Evolutionary conservation across 2,888 invertebrate species (phyloP), one percentile per base, ranked within the genome.

Genomic region (Sceliomorpha sp.): DNA sequence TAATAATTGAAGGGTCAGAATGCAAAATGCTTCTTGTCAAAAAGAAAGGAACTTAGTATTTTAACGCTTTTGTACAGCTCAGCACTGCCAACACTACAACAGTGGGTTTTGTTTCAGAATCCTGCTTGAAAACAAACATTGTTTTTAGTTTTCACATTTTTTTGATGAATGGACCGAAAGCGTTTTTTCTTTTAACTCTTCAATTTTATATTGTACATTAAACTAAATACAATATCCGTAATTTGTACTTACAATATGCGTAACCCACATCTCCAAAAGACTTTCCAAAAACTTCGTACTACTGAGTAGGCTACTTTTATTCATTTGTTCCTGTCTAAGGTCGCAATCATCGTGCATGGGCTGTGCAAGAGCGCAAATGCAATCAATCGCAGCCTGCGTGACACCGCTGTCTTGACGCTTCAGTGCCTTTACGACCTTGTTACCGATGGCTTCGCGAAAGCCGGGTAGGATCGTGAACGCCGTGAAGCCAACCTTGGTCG

Each of bases 281-380:
- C 94, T 96, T 82, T 99, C 98, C 24, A 99, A 90, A 90, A 99
- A 99, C 45, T 93, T 91, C 80, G 95, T 93, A 1, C 96, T 96
- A 64, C 98, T 96, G 47, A 99, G 90, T 81, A 99, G 92, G 73
- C 97, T 97, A 60, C 96, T 95, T 90, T 99, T 99, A 89, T 99
- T 99, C 68, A 98, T 90, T 88, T 99, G 99, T 86, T 99, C 99
- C 89, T 98, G 98, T 69, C 98, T 91, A 42, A 99, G 90, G 89
- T 99, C 99, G 78, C 97, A 98, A 87, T 98, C 97, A 73, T 96
- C 94, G 83, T 96, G 95, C 95, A 99, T 99, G 0, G 99, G 99
- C 90, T 98, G 98, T 96, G 99, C 97, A 15, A 99, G 91, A 9
- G 99, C 97, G 88, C 98, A 98, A 66, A 99, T 93, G 90, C 98